Evolutionary conservation across 2,113 vertebrate genomes (phyloP), one percentile per base, ranked within the genome.

Genomic region (Charadrius vociferus): DNA sequence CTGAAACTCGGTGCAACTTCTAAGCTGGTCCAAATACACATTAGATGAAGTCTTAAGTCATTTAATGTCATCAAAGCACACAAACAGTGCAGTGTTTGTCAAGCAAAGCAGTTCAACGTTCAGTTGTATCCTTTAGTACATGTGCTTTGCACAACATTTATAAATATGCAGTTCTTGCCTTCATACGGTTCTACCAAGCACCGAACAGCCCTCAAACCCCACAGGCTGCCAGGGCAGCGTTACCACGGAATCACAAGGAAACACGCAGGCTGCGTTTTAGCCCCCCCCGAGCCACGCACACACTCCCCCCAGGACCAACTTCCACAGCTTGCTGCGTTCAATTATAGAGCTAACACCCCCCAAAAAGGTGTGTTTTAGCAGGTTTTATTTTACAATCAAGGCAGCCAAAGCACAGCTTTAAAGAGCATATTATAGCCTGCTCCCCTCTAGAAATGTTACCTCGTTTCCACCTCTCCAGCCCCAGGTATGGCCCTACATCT

Each of bases 231-330:
- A 39, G 7, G 49, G 59, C 72, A 52, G 23, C 2, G 8, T 34
- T 6, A 45, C 10, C 61, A 1, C 17, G 2, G 49, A 4, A 7
- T 18, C 41, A 4, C 34, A 39, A 47, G 20, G n/a, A 34, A 39
- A 32, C 18, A 43, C 2, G 0, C 7, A 4, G 34, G 5, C 8
- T 15, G 5, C 2, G 4, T 26, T 32, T 30, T 3, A 45, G n/a
- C 41, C 36, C 37, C 26, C 27, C 22, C 4, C 36, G 32, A 16
- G 52, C 34, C 52, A 67, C 1, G 0, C 53, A 50, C 0, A 0
- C 43, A 5, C 43, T 16, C 16, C 8, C 67, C 26, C 4, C 43
- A 18, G 9, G 10, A 47, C 37, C 34, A 41, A 17, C 59, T 37
- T 27, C 32, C 45, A 52, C 22, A 45, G 36, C 36, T 22, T 0